A percentile compares a stretch with the other conserved stretches of the same genome.
Conservation (phyloP, 2,888 invertebrate species). For the Drymonia ruficornis region DNA sequence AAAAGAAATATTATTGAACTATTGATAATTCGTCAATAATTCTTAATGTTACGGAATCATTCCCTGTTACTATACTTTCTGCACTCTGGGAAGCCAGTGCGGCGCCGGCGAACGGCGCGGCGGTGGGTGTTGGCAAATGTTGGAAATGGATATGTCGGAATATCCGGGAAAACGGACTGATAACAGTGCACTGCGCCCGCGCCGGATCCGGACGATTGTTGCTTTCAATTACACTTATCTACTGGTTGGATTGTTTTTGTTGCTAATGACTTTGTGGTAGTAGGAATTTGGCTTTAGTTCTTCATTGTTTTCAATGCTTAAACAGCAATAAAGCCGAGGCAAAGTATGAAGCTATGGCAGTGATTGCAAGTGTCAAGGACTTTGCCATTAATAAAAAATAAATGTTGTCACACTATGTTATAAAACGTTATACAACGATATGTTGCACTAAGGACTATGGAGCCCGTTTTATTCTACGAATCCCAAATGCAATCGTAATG, state of each 20-base stretch:
- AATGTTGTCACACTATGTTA: too few relatives aligned
- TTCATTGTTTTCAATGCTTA: not conserved
- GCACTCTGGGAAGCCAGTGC: not conserved
- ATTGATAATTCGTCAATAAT: too few relatives aligned
- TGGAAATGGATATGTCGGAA: slow-evolving; percentile 44
- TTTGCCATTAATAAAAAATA: too few relatives aligned
- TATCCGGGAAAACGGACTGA: slow-evolving; percentile 44
- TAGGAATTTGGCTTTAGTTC: not conserved
- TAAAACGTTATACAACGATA: too few relatives aligned
- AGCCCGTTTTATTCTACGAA: too few relatives aligned
- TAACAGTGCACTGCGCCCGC: slow-evolving; percentile 20
- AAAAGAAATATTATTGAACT: too few relatives aligned
- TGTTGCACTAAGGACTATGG: too few relatives aligned
- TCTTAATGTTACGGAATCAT: not conserved
- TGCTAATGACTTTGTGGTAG: not conserved
- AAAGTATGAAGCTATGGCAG: too few relatives aligned
- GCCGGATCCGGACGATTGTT: not conserved
- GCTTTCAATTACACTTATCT: slow-evolving; percentile 8
- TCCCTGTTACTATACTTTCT: not conserved
- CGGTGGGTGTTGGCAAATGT: slow-evolving; percentile 24
- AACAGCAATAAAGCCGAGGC: too few relatives aligned
- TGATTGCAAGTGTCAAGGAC: too few relatives aligned
- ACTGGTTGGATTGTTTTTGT: not conserved
- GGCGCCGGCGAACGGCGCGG: too few relatives aligned
- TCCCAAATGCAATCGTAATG: too few relatives aligned